Evolutionary conservation across 2,888 invertebrate species (phyloP).

Genomic region (Eristalinus aeneus): DNA sequence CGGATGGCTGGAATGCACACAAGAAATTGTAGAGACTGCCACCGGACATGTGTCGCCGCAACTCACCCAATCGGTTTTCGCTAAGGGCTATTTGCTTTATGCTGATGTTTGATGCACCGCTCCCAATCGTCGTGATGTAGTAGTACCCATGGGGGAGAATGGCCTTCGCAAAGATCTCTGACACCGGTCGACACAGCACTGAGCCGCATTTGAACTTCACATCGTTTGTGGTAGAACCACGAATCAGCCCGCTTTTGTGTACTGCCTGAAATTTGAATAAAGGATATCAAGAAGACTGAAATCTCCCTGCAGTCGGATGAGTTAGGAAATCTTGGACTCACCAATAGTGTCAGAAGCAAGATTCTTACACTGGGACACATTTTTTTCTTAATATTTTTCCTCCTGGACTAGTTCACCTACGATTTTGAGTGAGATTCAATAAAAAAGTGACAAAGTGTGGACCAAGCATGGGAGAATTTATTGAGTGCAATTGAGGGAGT

Average conservation of each 20-base stretch:
- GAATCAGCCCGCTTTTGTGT: constrained; percentile 76
- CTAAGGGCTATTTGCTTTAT: constrained; percentile 89
- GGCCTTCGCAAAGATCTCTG: constrained; percentile 90
- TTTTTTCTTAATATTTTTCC: background rate
- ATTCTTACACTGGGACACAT: constrained; percentile 26
- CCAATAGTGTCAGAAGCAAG: constrained; percentile 63
- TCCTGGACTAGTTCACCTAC: constrained; percentile 36
- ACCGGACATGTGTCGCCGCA: too few species aligned
- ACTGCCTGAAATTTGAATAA: constrained; percentile 74
- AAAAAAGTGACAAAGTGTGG: background rate
- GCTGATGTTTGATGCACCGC: constrained; percentile 92
- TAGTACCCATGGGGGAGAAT: constrained; percentile 91
- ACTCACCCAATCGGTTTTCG: constrained; percentile 90
- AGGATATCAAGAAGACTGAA: background rate
- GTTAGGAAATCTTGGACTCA: constrained; percentile 29
- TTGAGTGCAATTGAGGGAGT: constrained; percentile 45
- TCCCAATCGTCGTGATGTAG: constrained; percentile 89
- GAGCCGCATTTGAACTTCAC: constrained; percentile 81
- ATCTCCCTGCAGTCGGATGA: background rate
- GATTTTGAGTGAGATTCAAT: constrained; percentile 10
- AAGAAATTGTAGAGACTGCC: background rate
- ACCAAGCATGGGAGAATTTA: background rate
- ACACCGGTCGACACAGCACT: constrained; percentile 85
- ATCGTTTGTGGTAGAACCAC: constrained; percentile 77
- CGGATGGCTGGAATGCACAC: constrained; percentile 84